Base-by-base conservation (phyloP, 2,888 invertebrate species). In the Clepsis dumicolana region DNA sequence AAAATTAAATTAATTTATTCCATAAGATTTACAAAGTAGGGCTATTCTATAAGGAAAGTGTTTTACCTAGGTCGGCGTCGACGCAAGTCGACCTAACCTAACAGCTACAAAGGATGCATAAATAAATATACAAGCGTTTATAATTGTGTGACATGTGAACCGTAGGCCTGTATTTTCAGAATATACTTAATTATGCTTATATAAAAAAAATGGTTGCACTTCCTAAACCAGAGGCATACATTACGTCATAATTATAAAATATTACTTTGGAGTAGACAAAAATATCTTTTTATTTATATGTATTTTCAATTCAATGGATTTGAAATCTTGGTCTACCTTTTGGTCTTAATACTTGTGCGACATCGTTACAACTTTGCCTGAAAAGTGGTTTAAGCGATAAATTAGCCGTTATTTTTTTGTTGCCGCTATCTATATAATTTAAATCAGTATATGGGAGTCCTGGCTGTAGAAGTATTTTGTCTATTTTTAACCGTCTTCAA, bases 311-410 rank as follows among this genome's bases (percentile, higher is more conserved):
- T 76, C 74, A 76, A 79, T 80, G 77, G 81, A 75, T 83, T 80
- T 62, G 27, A 24, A 74, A 76, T 77, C 70, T 83, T 87, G 86
- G 87, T 87, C 88, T 86, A 80, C 75, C 76, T 78, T 83, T 88
- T 88, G 87, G 86, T 90, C 85, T 78, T 76, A 7, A 73, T 75
- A 78, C 77, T 89, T 89, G 88, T 89, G 86, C 89, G 85, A 81
- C 72, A 80, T 77, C 29, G 74, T 83, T 82, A 77, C 71, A 64
- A 62, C 48, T 71, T 18, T 21, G 48, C 48, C 12, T 21, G 48
- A 2, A 21, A n/a, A 48, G 18, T 48, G 48, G 12, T 12, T 12
- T 48, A 21, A 48, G 21, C 12, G 21, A 48, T 18, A 21, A 7
- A 5, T 44, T 18, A 44, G 41, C 41, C 18, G 16, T 18, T n/a